These are phyloP conservation scores for Lapara coniferarum DNA, from an alignment of 2,888 invertebrate species.

Conservation along the genomic window DNA sequence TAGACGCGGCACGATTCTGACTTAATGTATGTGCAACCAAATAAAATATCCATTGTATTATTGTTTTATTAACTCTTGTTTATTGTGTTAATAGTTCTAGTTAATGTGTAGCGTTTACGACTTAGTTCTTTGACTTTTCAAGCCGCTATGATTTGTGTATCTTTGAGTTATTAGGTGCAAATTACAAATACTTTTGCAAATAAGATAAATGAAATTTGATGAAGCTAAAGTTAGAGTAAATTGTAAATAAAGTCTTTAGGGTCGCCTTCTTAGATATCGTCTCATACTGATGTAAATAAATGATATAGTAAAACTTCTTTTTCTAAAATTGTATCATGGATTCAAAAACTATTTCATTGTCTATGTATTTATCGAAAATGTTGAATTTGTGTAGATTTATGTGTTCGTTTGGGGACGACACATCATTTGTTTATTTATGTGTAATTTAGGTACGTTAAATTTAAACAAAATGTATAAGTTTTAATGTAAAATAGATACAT, in stretches of 20 bases:
- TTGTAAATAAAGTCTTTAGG: conserved; percentile 66
- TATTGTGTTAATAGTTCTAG: conserved; percentile 7
- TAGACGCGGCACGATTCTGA: conserved; percentile 49
- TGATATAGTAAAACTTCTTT: conserved; percentile 51
- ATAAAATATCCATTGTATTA: conserved; percentile 20
- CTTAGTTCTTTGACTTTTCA: background rate
- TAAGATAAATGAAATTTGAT: background rate
- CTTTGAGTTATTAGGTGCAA: conserved; percentile 2
- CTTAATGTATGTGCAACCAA: conserved; percentile 30
- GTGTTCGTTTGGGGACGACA: conserved; percentile 11
- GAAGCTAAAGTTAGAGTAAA: conserved; percentile 45
- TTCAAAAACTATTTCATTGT: conserved; percentile 25
- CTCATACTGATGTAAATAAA: conserved; percentile 58
- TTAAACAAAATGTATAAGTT: background rate
- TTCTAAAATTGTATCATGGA: conserved; percentile 37
- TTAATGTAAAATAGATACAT: conserved; percentile 6
- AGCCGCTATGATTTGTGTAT: background rate
- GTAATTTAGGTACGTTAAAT: conserved; percentile 3
- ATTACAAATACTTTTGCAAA: conserved; percentile 12
- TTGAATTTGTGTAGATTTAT: conserved; percentile 29
- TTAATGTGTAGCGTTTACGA: conserved; percentile 7
- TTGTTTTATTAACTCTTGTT: conserved; percentile 13
- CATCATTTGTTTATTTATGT: conserved; percentile 11
- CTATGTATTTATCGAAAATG: conserved; percentile 29
- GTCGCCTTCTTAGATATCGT: conserved; percentile 75